Evolutionary conservation across 2,113 vertebrate species (phyloP).

Genomic region (Egretta garzetta): DNA sequence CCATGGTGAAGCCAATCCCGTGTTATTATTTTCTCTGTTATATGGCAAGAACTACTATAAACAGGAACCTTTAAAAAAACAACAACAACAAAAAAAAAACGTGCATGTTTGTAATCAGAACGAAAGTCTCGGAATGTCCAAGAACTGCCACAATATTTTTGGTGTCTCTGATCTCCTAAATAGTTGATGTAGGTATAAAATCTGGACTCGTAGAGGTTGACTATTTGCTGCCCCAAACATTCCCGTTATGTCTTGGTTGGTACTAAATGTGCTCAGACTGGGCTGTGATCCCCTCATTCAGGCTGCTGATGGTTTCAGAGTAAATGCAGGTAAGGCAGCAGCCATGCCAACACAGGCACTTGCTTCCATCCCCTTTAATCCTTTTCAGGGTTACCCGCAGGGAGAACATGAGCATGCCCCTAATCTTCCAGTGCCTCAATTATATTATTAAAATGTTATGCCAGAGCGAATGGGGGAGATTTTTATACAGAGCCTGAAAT

Average conservation of each 20-base stretch:
- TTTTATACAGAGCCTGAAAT: not conserved
- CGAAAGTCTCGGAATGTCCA: not conserved
- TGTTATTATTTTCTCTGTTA: not conserved
- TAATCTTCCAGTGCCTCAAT: not conserved
- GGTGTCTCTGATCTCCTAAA: not conserved
- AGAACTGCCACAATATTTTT: not conserved
- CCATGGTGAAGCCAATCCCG: not conserved
- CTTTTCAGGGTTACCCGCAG: not conserved
- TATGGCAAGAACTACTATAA: not conserved
- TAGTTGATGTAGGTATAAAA: not conserved
- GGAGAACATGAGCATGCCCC: not conserved
- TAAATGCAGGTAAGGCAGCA: not conserved
- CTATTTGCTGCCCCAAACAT: not conserved
- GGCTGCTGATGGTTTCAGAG: not conserved
- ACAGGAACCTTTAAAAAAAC: not conserved
- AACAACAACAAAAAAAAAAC: not conserved
- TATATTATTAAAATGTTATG: not conserved
- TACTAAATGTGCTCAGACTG: not conserved
- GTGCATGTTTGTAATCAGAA: accelerated
- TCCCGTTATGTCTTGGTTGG: not conserved
- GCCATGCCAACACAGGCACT: not conserved
- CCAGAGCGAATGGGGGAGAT: not conserved
- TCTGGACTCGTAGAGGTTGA: not conserved
- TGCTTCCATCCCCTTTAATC: not conserved
- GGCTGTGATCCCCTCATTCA: not conserved